Conservation (phyloP, 1,140 invertebrate species). For the Drosophila sturtevanti region DNA sequence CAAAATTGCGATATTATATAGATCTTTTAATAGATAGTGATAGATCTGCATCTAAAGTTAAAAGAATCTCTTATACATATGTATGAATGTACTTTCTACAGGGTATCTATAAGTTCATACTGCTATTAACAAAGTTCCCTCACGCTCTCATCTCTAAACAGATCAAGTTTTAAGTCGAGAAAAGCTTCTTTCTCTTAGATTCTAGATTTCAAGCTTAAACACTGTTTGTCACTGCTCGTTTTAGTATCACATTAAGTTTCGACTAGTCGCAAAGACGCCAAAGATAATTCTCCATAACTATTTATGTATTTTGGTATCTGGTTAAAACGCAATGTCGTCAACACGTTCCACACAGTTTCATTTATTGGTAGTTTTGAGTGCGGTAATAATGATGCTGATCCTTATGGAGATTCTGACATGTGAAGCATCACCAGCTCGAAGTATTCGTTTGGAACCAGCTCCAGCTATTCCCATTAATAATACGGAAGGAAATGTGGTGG, state of each 20-base stretch:
- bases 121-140: background rate
- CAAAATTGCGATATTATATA: too few species aligned
- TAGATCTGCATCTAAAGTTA: too few species aligned
- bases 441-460: background rate
- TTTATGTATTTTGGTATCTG: background rate
- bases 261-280: background rate
- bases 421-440: slow-evolving; percentile 1
- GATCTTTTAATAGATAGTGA: too few species aligned
- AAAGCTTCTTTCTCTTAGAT: slow-evolving; percentile 13
- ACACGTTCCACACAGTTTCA: background rate
- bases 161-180: slow-evolving; percentile 6
- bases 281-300: background rate
- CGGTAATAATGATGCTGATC: background rate
- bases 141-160: background rate
- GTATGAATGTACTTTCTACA: too few species aligned
- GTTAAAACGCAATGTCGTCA: background rate
- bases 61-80: too few species aligned
- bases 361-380: background rate
- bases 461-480: background rate
- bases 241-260: slow-evolving; percentile 1
- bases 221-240: slow-evolving; percentile 5
- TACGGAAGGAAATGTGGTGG: background rate
- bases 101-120: background rate
- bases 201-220: background rate
- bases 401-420: background rate